Base-by-base conservation (phyloP, 1,140 invertebrate species). In the Aphaenogaster ashmeadi region DNA sequence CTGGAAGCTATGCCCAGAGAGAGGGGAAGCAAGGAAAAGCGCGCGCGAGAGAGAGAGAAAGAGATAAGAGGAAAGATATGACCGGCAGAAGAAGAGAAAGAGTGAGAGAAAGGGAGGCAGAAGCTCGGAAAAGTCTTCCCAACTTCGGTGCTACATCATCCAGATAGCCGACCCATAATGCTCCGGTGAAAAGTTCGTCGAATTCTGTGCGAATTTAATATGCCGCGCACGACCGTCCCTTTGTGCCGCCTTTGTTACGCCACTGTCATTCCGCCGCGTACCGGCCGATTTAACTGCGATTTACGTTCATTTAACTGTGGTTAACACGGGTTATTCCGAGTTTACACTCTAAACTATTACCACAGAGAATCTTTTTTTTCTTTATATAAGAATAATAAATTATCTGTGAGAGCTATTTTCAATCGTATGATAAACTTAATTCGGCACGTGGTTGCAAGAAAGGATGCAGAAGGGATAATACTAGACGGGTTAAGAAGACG, bases 81-180 rank as follows among this genome's bases (percentile, higher is more conserved):
- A 88, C 88, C 67, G 86, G 44, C 85, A n/a, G 74, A 89, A 64
- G 78, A 44, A 78, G 91, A 83, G 89, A 87, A 87, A 83, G 77
- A 87, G 77, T 89, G 83, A 87, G 87, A 88, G 79, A 80, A 84
- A 80, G 58, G 38, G 74, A 15, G 60, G 78, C 47, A 71, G 72
- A 72, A 69, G 86, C 89, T 86, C 86, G 90, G 64, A 83, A 88
- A 88, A 90, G 91, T 89, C 92, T 93, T 93, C 71, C 89, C 90
- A 95, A 95, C 94, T 95, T 95, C 69, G 94, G 92, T 93, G 92
- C 93, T 95, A 95, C 94, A 95, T 95, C 95, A 95, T 94, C 91
- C 91, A 89, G 91, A 94, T 94, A 94, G 93, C 91, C 88, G 91
- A 89, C 91, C 92, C 92, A 91, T 95, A 94, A 94, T 93, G 91